phyloP scores from a whole-genome alignment of 2,888 invertebrate species.

The Pterostichus madidus region DNA sequence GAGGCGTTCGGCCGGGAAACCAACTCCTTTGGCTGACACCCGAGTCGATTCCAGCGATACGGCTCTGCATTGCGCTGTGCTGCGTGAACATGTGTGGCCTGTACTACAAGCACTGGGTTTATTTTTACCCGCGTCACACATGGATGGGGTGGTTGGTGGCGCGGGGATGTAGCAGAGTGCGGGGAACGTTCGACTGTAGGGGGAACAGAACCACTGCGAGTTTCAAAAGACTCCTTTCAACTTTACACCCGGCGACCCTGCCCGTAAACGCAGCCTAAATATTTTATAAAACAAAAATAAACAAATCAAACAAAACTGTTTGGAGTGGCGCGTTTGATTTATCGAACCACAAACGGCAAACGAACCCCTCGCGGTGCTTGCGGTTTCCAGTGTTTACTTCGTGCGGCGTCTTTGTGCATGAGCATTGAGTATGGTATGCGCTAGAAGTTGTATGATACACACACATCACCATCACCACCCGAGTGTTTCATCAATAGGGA shows the following conservation, averaged over 20 bases:
- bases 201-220: conserved; percentile 46
- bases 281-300: conserved; percentile 74
- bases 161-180: background rate
- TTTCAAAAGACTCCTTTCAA: conserved; percentile 61
- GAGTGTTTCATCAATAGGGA: conserved; percentile 53
- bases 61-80: background rate
- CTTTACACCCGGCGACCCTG: conserved; percentile 49
- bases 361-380: conserved; percentile 41
- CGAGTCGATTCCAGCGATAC: background rate
- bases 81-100: conserved; percentile 43
- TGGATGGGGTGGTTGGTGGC: conserved; percentile 25
- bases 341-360: conserved; percentile 61
- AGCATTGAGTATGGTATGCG: conserved; percentile 5
- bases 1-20: conserved; percentile 34
- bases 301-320: conserved; percentile 71
- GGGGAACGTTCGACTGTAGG: conserved; percentile 8
- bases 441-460: conserved; percentile 6
- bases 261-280: conserved; percentile 70
- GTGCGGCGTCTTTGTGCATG: conserved; percentile 48
- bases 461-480: background rate
- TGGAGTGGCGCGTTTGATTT: conserved; percentile 64
- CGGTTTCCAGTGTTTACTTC: conserved; percentile 54
- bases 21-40: background rate
- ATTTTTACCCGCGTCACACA: conserved; percentile 44
- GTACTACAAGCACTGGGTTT: conserved; percentile 14